Evolutionary conservation across 2,888 invertebrate species (phyloP).

Genomic region (Aspidiotus rigidus): DNA sequence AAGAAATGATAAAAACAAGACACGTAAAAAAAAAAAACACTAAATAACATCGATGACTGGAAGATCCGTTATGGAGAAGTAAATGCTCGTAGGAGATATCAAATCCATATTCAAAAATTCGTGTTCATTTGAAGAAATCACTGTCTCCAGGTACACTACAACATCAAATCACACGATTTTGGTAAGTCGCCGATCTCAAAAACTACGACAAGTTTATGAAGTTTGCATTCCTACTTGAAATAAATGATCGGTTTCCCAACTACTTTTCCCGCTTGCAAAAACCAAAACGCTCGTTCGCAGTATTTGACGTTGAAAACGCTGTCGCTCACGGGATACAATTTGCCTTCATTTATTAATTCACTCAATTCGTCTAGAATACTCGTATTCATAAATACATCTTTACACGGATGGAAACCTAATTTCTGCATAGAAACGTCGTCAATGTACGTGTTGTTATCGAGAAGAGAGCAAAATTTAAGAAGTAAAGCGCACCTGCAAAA

Average conservation of each 20-base stretch:
- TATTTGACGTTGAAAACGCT: slow-evolving; percentile 23
- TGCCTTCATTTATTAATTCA: slow-evolving; percentile 26
- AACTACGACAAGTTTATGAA: neutral
- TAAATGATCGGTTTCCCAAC: slow-evolving; percentile 30
- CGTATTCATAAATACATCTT: slow-evolving; percentile 21
- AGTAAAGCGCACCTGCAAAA: slow-evolving; percentile 37
- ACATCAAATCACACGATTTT: neutral
- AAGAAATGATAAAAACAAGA: too few relatives aligned
- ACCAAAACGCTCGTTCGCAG: slow-evolving; percentile 31
- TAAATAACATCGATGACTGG: too few relatives aligned
- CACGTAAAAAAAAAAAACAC: too few relatives aligned
- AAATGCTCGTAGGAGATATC: too few relatives aligned
- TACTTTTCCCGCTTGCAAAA: slow-evolving; percentile 13
- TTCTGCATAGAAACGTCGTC: slow-evolving; percentile 8
- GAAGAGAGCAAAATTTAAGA: too few relatives aligned
- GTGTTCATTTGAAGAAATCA: neutral
- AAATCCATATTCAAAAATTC: too few relatives aligned
- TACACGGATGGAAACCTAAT: slow-evolving; percentile 22
- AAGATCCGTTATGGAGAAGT: too few relatives aligned
- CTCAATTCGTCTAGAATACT: slow-evolving; percentile 25
- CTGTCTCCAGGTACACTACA: neutral
- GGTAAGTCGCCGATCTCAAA: neutral
- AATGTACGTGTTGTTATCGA: neutral
- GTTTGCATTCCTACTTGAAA: slow-evolving; percentile 12
- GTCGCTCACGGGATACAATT: slow-evolving; percentile 29